Evolutionary conservation across 2,888 invertebrate species (phyloP).

Genomic region (Drosophila eohydei): DNA sequence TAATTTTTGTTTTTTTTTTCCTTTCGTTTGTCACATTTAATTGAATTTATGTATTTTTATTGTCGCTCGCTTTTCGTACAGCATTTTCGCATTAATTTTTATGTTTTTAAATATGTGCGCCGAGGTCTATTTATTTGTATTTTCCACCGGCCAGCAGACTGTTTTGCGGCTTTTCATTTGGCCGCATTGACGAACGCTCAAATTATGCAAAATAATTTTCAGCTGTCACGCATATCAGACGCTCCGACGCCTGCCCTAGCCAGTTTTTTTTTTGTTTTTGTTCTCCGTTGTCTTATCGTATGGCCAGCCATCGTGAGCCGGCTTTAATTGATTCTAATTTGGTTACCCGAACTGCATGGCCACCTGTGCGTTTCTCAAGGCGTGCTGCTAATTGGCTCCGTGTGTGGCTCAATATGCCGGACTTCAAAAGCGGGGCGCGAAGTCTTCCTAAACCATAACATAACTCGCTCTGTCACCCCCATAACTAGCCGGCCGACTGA

Average conservation of each 20-base stretch:
- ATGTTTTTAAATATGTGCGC: slow-evolving; percentile 64
- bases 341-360: slow-evolving; percentile 32
- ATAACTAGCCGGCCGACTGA: not conserved
- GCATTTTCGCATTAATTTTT: slow-evolving; percentile 79
- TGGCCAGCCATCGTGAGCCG: slow-evolving; percentile 58
- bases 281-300: slow-evolving; percentile 53
- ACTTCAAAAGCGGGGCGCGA: slow-evolving; percentile 61
- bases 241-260: slow-evolving; percentile 26
- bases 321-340: slow-evolving; percentile 82
- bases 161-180: slow-evolving; percentile 65
- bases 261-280: not conserved
- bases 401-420: slow-evolving; percentile 41
- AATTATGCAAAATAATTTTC: slow-evolving; percentile 81
- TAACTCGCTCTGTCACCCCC: slow-evolving; percentile 54
- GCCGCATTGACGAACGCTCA: slow-evolving; percentile 68
- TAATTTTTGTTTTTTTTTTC: slow-evolving; percentile 17
- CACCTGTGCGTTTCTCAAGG: slow-evolving; percentile 77
- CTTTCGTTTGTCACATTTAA: slow-evolving; percentile 78
- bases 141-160: slow-evolving; percentile 42
- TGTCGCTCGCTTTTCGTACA: slow-evolving; percentile 63
- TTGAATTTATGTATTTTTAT: slow-evolving; percentile 81
- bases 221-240: slow-evolving; percentile 73
- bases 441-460: slow-evolving; percentile 39
- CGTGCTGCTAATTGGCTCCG: slow-evolving; percentile 75
- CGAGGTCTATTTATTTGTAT: slow-evolving; percentile 32